Percentiles rank a stretch among this genome's conserved stretches.
Conservation (phyloP, 1,140 invertebrate genomes). For the Aphaenogaster rudis region DNA sequence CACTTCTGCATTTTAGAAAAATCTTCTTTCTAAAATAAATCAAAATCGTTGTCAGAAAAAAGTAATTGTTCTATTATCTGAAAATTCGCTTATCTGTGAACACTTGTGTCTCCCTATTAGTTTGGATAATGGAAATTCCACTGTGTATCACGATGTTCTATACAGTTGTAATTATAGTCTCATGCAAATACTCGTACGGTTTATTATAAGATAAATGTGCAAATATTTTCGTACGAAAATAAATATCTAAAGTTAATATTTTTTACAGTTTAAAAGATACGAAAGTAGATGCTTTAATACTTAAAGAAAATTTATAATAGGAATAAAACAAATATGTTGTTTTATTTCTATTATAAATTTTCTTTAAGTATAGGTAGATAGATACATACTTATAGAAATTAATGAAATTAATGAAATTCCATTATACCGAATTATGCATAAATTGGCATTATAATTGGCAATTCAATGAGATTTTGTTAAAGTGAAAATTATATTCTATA, state of each 20-base stretch:
- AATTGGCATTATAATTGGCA: background rate
- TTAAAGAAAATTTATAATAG: background rate
- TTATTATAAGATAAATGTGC: conserved; percentile 7
- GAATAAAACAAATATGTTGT: background rate
- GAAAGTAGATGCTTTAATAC: background rate
- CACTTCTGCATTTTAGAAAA: background rate
- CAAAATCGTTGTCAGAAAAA: background rate
- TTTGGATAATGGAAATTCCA: conserved; percentile 30
- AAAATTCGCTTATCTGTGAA: conserved; percentile 35
- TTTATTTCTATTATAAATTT: background rate
- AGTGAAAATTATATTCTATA: conserved; percentile 4
- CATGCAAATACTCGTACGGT: background rate
- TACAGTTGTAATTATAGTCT: conserved; percentile 33
- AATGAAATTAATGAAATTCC: background rate
- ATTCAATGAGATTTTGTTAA: conserved; percentile 37
- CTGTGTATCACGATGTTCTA: background rate
- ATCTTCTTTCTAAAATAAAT: background rate
- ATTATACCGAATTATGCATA: conserved; percentile 7
- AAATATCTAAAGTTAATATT: background rate
- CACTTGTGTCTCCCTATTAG: conserved; percentile 19
- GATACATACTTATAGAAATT: too few relatives aligned
- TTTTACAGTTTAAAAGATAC: background rate
- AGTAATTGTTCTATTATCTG: background rate
- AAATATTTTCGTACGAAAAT: background rate
- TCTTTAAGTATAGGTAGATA: too few relatives aligned